A percentile compares a stretch with the other conserved stretches of the same genome.
Evolutionary conservation across 2,113 vertebrate species (phyloP).

Genomic region (Nanorana parkeri): DNA sequence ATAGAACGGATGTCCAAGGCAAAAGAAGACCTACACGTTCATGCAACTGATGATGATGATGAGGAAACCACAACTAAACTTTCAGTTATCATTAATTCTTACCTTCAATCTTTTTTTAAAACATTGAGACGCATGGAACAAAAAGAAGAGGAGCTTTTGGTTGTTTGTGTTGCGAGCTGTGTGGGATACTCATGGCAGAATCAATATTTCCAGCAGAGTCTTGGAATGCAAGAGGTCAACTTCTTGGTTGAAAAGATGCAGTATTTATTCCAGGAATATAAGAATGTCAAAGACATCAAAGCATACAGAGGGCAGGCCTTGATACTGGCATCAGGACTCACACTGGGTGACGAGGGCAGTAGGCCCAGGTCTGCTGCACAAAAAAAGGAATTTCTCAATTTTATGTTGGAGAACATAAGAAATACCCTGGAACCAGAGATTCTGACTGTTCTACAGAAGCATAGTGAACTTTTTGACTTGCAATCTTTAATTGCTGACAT

Average conservation of each 20-base stretch:
- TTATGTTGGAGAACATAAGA: conserved; percentile 59
- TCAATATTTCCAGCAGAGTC: conserved; percentile 62
- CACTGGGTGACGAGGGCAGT: neutral
- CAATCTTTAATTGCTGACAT: conserved; percentile 62
- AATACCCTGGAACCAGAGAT: conserved; percentile 50
- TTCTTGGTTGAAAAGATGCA: conserved; percentile 63
- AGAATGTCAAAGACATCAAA: conserved; percentile 61
- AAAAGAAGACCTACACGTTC: conserved; percentile 39
- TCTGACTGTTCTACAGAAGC: conserved; percentile 56
- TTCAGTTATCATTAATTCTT: conserved; percentile 41
- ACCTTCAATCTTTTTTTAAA: conserved; percentile 62
- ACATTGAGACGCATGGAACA: conserved; percentile 57
- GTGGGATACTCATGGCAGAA: conserved; percentile 60
- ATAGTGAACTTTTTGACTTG: conserved; percentile 28
- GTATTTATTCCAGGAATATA: conserved; percentile 44
- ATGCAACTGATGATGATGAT: neutral
- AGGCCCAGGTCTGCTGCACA: conserved; percentile 53
- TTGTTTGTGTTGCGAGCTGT: conserved; percentile 61
- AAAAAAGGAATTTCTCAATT: conserved; percentile 60
- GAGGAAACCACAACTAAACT: conserved; percentile 55
- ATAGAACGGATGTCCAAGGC: conserved; percentile 54
- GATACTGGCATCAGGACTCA: conserved; percentile 64
- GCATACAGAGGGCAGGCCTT: conserved; percentile 64
- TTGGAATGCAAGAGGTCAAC: conserved; percentile 64
- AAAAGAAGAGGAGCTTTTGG: conserved; percentile 62